Percentiles rank a stretch among this genome's conserved stretches.
Evolutionary conservation across 2,888 invertebrate genomes (phyloP).

Genomic region (Archips crataeganus): DNA sequence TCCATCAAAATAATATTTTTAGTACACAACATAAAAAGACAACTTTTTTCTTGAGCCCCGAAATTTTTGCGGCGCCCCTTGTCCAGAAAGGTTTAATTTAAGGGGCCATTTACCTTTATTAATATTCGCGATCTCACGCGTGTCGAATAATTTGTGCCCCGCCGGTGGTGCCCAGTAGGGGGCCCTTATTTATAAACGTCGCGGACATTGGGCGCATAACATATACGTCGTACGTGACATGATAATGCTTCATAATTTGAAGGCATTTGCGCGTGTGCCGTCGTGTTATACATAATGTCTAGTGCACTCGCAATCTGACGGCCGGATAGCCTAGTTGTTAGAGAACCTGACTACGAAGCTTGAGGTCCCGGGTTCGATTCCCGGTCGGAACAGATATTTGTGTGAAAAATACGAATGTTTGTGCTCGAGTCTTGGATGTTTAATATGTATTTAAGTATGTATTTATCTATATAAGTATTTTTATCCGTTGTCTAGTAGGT

Average conservation of each 20-base stretch:
- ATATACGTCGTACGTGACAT: conserved; percentile 41
- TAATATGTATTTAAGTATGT: no score
- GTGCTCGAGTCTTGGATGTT: no score
- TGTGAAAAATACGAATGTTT: no score
- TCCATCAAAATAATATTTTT: neutral
- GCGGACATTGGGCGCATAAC: conserved; percentile 38
- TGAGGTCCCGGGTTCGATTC: no score
- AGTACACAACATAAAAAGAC: neutral
- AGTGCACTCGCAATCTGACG: no score
- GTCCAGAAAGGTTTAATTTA: conserved; percentile 33
- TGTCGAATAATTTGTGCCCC: conserved; percentile 41
- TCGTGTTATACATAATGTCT: neutral
- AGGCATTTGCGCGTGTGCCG: neutral
- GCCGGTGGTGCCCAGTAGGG: conserved; percentile 23
- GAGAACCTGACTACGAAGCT: no score
- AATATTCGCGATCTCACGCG: conserved; percentile 45
- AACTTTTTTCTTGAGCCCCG: neutral
- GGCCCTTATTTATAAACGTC: conserved; percentile 32
- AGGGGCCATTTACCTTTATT: conserved; percentile 43
- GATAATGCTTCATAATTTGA: conserved; percentile 18
- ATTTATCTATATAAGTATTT: no score
- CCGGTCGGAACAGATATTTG: no score
- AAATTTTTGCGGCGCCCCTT: conserved; percentile 26
- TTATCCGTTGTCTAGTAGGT: no score
- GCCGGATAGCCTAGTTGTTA: no score